Evolutionary conservation across 2,888 invertebrate genomes (phyloP), one percentile per base, ranked within the genome.

Genomic region (Ophonus ardosiacus): DNA sequence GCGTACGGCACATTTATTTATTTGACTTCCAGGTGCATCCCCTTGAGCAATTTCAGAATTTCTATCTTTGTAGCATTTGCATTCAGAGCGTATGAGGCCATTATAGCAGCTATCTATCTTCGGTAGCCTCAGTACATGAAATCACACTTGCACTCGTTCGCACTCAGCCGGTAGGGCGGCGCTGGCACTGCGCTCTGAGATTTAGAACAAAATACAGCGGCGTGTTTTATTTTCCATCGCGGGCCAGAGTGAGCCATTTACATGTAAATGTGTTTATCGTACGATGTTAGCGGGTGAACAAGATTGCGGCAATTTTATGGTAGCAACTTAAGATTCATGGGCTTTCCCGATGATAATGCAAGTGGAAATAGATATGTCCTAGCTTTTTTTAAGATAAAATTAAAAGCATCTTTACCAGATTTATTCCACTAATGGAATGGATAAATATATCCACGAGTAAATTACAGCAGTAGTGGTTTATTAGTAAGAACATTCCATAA

Each of bases 261-360:
- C 81, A 81, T 81, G 81, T 81, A 81, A 81, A 81, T 81, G 63
- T 51, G 65, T 81, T 63, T 80, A 80, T 80, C 80, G 80, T 40
- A 38, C n/a, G 38, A 31, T 68, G 68, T 68, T 74, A 74, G 71
- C 63, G 65, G 61, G 59, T 38, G 80, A 59, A 80, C 80, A 80
- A 65, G 65, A 65, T 63, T 63, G 81, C 61, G 1, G 40, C 81
- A 63, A 81, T 81, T 81, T 81, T 81, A 81, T 81, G 80, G 38
- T 57, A 57, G 78, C 57, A 24, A n/a, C 24, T 18, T 56, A 13
- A 59, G 78, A 78, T 78, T 78, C 78, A 78, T 78, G 78, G 78
- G 78, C 15, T 24, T 78, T 78, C 18, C 57, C 78, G 78, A 43
- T 59, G 78, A 78, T 78, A 78, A 56, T 78, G 78, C 43, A 17